A percentile compares a stretch with the other conserved stretches of the same genome.
These are phyloP conservation scores for Dunckerocampus dactyliophorus DNA, from an alignment of 2,113 vertebrate species.

Conservation along the genomic window DNA sequence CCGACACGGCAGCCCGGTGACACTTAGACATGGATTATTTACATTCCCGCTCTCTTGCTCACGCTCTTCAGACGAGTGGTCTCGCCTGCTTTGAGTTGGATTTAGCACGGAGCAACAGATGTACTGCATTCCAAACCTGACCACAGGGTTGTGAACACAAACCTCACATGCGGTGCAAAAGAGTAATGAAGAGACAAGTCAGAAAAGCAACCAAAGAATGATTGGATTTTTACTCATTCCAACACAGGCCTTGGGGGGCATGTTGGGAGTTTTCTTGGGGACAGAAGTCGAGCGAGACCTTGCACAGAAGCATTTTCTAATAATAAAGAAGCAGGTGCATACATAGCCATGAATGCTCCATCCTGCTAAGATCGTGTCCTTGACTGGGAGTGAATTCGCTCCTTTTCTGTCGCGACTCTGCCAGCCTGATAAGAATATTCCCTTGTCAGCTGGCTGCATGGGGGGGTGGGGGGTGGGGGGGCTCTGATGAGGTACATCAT, in stretches of 20 bases:
- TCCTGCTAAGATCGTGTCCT: slow-evolving; percentile 64
- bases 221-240: slow-evolving; percentile 1
- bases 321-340: slow-evolving; percentile 33
- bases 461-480: slow-evolving; percentile 34
- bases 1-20: slow-evolving; percentile 62
- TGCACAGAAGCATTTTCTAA: slow-evolving; percentile 29
- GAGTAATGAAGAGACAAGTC: not conserved
- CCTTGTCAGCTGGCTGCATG: slow-evolving; percentile 54
- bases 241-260: slow-evolving; percentile 19
- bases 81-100: slow-evolving; percentile 32
- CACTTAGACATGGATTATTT: slow-evolving; percentile 67
- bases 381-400: slow-evolving; percentile 55
- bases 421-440: slow-evolving; percentile 69
- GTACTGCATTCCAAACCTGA: not conserved
- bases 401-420: slow-evolving; percentile 50
- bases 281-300: slow-evolving; percentile 29
- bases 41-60: slow-evolving; percentile 30
- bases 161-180: not conserved
- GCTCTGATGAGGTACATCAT: slow-evolving; percentile 62
- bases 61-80: slow-evolving; percentile 30
- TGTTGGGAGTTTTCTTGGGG: slow-evolving; percentile 30
- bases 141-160: slow-evolving; percentile 1
- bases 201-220: slow-evolving; percentile 9
- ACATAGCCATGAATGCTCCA: slow-evolving; percentile 57
- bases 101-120: slow-evolving; percentile 32